phyloP scores from a whole-genome alignment of 1,140 invertebrate genomes.

The Hycleus phaleratus region DNA sequence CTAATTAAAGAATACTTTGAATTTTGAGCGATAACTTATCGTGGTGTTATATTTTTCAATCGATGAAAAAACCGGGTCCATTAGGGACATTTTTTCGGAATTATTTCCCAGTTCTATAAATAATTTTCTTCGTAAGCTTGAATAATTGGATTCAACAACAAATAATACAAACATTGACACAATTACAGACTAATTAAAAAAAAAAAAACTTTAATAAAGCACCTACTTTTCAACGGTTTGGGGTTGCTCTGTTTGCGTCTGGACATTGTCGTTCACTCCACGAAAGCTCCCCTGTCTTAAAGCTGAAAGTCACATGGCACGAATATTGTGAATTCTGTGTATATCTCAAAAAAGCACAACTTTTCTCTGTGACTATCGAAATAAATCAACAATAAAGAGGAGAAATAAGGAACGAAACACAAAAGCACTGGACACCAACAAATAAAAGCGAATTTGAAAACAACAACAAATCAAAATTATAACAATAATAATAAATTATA shows the following conservation, averaged over 20 bases:
- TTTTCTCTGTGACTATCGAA: background rate
- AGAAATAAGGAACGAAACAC: constrained; percentile 7
- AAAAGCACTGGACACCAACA: constrained; percentile 12
- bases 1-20: too few species aligned
- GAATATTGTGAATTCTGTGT: background rate
- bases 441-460: background rate
- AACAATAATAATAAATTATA: background rate
- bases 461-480: background rate
- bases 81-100: too few species aligned
- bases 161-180: too few species aligned
- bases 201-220: constrained; percentile 13
- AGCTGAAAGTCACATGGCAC: constrained; percentile 30
- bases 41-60: too few species aligned
- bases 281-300: constrained; percentile 4
- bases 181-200: constrained; percentile 4
- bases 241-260: constrained; percentile 56
- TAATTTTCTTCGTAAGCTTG: too few species aligned
- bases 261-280: constrained; percentile 42
- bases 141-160: too few species aligned
- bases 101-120: too few species aligned
- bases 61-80: too few species aligned
- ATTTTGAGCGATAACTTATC: too few species aligned
- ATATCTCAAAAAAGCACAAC: constrained; percentile 21
- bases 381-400: background rate
- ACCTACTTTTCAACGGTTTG: constrained; percentile 54